These are phyloP conservation scores for Auanema freiburgensis DNA, from an alignment of 2,888 invertebrate species.

Conservation along the genomic window DNA sequence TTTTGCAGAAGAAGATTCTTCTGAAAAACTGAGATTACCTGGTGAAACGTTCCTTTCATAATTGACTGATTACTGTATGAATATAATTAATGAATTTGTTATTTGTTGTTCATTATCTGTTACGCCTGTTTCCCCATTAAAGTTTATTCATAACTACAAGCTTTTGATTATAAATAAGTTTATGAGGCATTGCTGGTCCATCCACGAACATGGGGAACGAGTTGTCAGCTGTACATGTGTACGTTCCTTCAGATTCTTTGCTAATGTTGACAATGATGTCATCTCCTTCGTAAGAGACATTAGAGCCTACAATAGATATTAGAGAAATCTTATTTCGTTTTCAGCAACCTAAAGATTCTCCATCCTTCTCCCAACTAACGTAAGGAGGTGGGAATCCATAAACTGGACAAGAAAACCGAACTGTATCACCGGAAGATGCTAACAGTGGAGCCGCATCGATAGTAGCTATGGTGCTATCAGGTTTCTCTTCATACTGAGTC, in stretches of 20 bases:
- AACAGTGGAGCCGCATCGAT: slow-evolving; percentile 4
- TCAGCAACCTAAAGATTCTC: slow-evolving; percentile 33
- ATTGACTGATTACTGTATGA: too few species aligned
- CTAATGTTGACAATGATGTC: slow-evolving; percentile 10
- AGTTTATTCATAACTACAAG: slow-evolving; percentile 14
- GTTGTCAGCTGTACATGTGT: slow-evolving; percentile 40
- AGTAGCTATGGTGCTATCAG: background rate
- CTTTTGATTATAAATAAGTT: slow-evolving; percentile 18
- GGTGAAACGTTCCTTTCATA: too few species aligned
- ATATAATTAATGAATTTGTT: too few species aligned
- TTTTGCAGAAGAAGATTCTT: slow-evolving; percentile 12
- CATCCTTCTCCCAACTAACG: slow-evolving; percentile 41
- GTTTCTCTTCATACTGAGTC: slow-evolving; percentile 18
- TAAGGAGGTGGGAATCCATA: slow-evolving; percentile 32
- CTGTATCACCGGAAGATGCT: slow-evolving; percentile 19
- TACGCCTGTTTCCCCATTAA: background rate
- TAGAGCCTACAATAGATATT: slow-evolving; percentile 6
- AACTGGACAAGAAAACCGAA: slow-evolving; percentile 35
- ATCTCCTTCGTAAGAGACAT: slow-evolving; percentile 12
- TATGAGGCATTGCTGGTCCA: slow-evolving; percentile 30
- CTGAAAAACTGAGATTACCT: too few species aligned
- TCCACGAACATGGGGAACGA: slow-evolving; percentile 41
- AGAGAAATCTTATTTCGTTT: background rate
- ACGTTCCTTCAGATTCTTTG: slow-evolving; percentile 24
- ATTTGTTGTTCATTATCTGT: too few species aligned